These are phyloP conservation scores for Procambarus virginalis DNA, from an alignment of 1,140 invertebrate species.

Conservation along the genomic window DNA sequence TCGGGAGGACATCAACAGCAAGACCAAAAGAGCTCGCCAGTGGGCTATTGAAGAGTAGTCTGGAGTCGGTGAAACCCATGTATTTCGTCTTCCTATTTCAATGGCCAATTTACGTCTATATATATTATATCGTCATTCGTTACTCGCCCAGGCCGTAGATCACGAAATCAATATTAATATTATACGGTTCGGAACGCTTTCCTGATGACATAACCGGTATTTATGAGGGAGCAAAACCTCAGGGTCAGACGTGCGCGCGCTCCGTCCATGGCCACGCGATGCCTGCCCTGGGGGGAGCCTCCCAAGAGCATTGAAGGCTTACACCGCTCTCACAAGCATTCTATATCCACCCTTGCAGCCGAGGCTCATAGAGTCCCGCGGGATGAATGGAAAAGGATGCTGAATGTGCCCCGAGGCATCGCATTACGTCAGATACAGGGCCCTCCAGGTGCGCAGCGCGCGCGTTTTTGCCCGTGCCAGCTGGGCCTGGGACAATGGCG, in stretches of 20 bases:
- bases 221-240: slow-evolving; percentile 42
- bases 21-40: background rate
- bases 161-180: background rate
- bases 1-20: slow-evolving; percentile 11
- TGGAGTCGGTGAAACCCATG: slow-evolving; percentile 1
- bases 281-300: slow-evolving; percentile 24
- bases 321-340: background rate
- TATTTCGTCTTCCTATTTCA: background rate
- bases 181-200: background rate
- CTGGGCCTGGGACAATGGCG: slow-evolving; percentile 57
- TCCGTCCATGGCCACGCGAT: slow-evolving; percentile 59
- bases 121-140: background rate
- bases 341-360: slow-evolving; percentile 34
- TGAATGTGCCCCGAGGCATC: slow-evolving; percentile 50
- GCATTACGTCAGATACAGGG: slow-evolving; percentile 48
- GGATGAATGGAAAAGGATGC: slow-evolving; percentile 35
- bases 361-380: slow-evolving; percentile 9
- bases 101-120: background rate
- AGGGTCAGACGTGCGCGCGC: slow-evolving; percentile 58
- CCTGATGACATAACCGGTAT: slow-evolving; percentile 57
- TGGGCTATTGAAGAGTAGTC: background rate
- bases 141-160: background rate
- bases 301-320: background rate
- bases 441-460: slow-evolving; percentile 64
- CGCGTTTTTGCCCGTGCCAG: slow-evolving; percentile 66